A percentile compares a stretch with the other conserved stretches of the same genome.
These are phyloP conservation scores for Carcinoscorpius rotundicauda DNA, from an alignment of 1,140 invertebrate species.

Conservation along the genomic window DNA sequence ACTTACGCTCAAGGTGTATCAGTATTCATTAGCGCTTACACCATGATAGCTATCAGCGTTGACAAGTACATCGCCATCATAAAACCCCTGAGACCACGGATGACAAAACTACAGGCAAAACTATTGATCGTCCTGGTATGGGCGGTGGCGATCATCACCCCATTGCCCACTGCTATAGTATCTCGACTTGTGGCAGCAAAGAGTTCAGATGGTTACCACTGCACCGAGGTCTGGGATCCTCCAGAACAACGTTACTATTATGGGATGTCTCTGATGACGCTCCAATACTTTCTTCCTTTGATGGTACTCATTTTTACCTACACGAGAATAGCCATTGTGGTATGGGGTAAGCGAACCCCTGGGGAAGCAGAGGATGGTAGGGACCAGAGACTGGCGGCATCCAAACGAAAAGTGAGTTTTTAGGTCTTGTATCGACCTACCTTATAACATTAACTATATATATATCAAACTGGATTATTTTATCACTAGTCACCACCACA, in stretches of 20 bases:
- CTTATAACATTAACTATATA: no score
- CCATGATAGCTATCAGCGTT: conserved; percentile 67
- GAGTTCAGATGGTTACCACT: conserved; percentile 38
- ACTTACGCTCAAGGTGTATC: conserved; percentile 46
- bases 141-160: conserved; percentile 59
- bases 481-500: no score
- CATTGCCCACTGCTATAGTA: conserved; percentile 62
- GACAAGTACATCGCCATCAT: conserved; percentile 82
- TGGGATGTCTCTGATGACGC: conserved; percentile 55
- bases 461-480: no score
- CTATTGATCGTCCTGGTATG: conserved; percentile 60
- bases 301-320: conserved; percentile 72
- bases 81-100: conserved; percentile 64
- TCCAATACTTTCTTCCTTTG: conserved; percentile 75
- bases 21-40: conserved; percentile 60
- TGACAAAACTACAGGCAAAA: conserved; percentile 56
- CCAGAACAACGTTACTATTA: conserved; percentile 48
- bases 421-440: no score
- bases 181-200: conserved; percentile 37
- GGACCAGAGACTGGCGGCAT: conserved; percentile 65
- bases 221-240: conserved; percentile 25
- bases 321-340: conserved; percentile 65
- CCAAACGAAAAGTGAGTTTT: conserved; percentile 67
- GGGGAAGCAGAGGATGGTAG: conserved; percentile 68
- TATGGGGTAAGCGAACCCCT: conserved; percentile 73